Evolutionary conservation across 2,888 invertebrate species (phyloP).

Genomic region (Athalia cordata): DNA sequence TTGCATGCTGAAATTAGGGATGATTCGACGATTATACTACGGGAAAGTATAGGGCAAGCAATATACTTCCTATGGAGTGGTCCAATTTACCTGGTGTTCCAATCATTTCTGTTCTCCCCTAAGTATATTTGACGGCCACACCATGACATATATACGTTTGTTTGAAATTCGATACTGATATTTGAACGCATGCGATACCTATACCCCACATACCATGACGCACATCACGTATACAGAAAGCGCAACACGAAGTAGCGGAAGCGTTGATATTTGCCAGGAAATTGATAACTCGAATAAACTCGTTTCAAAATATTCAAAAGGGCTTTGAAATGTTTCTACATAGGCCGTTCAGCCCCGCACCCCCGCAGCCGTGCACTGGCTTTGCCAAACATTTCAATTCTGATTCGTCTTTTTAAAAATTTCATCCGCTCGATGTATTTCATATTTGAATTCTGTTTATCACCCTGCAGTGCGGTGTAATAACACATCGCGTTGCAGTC

Average conservation of each 20-base stretch:
- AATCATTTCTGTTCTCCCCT: no score
- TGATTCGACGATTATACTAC: no score
- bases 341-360: conserved; percentile 8
- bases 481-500: not conserved
- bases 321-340: conserved; percentile 52
- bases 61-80: no score
- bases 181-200: conserved; percentile 38
- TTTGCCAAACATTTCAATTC: conserved; percentile 26
- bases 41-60: no score
- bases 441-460: not conserved
- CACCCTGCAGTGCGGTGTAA: not conserved
- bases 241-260: conserved; percentile 54
- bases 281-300: conserved; percentile 72
- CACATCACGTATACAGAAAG: not conserved
- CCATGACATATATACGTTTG: conserved; percentile 5
- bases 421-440: not conserved
- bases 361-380: not conserved
- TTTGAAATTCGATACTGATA: conserved; percentile 36
- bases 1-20: no score
- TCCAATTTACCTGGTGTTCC: no score
- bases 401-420: not conserved
- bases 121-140: not conserved
- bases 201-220: not conserved
- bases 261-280: conserved; percentile 71
- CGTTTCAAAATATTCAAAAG: conserved; percentile 68